Conservation (phyloP, 2,888 invertebrate genomes). For the Homarus gammarus region DNA sequence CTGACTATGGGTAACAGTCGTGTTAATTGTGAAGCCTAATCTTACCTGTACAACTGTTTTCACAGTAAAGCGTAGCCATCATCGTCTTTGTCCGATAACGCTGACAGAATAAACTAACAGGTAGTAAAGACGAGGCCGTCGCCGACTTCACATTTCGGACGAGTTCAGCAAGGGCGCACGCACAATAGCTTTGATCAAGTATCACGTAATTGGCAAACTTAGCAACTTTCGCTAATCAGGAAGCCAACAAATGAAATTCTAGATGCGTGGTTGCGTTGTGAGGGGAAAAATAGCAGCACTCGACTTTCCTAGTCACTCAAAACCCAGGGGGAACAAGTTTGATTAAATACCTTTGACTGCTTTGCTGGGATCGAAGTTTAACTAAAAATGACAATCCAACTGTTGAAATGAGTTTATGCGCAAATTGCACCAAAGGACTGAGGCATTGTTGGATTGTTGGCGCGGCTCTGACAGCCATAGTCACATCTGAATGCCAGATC, state of each 20-base stretch:
- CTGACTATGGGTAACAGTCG: no score
- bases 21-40: no score
- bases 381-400: conserved; percentile 63
- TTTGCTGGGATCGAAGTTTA: conserved; percentile 69
- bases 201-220: conserved; percentile 74
- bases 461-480: conserved; percentile 12
- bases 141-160: conserved; percentile 40
- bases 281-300: conserved; percentile 65
- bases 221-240: conserved; percentile 74
- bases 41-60: no score
- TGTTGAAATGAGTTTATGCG: conserved; percentile 72
- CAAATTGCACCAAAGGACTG: conserved; percentile 61
- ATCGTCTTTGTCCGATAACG: conserved; percentile 22
- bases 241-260: conserved; percentile 74
- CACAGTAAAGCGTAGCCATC: background rate
- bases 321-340: conserved; percentile 65
- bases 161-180: conserved; percentile 57
- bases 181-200: conserved; percentile 75
- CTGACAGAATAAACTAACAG: background rate
- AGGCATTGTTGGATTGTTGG: conserved; percentile 50
- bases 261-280: conserved; percentile 71
- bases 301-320: conserved; percentile 64
- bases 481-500: conserved; percentile 25
- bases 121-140: conserved; percentile 31
- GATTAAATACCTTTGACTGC: conserved; percentile 72